Conservation (phyloP, 2,113 vertebrate species). For the Petrocephalus microphthalmus region DNA sequence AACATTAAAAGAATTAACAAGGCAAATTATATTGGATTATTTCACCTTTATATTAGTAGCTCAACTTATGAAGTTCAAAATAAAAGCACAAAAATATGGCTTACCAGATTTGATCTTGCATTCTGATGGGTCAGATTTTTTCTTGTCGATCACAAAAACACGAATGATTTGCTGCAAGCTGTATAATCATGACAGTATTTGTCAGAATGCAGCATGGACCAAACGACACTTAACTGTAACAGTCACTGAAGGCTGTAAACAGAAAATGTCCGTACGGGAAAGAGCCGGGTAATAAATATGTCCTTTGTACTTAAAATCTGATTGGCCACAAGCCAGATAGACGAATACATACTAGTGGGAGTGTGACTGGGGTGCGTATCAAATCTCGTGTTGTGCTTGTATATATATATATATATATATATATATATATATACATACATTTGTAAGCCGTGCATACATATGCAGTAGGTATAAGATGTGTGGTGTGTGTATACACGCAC, state of each 20-base stretch:
- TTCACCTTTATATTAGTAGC: neutral
- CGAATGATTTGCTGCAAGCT: neutral
- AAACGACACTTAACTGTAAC: neutral
- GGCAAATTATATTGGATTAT: neutral
- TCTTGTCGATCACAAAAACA: neutral
- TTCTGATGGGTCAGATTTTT: slow-evolving; percentile 30
- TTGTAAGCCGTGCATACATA: too few species aligned
- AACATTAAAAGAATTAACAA: neutral
- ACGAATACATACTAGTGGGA: slow-evolving; percentile 26
- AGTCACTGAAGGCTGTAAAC: neutral
- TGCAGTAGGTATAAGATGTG: too few species aligned
- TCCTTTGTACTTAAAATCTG: slow-evolving; percentile 21
- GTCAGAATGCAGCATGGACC: slow-evolving; percentile 14
- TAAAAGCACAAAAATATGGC: neutral
- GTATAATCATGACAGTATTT: neutral
- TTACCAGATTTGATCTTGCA: slow-evolving; percentile 66
- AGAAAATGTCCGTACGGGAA: slow-evolving; percentile 13
- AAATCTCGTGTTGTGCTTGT: neutral
- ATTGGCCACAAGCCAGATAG: slow-evolving; percentile 36
- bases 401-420: neutral
- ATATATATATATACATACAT: too few species aligned
- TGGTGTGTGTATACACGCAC: too few species aligned
- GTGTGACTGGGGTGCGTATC: slow-evolving; percentile 10
- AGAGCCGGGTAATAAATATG: slow-evolving; percentile 28
- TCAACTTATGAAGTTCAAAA: neutral